Evolutionary conservation across 2,113 vertebrate species (phyloP), one percentile per base, ranked within the genome.

Genomic region (Oostethus manadensis): DNA sequence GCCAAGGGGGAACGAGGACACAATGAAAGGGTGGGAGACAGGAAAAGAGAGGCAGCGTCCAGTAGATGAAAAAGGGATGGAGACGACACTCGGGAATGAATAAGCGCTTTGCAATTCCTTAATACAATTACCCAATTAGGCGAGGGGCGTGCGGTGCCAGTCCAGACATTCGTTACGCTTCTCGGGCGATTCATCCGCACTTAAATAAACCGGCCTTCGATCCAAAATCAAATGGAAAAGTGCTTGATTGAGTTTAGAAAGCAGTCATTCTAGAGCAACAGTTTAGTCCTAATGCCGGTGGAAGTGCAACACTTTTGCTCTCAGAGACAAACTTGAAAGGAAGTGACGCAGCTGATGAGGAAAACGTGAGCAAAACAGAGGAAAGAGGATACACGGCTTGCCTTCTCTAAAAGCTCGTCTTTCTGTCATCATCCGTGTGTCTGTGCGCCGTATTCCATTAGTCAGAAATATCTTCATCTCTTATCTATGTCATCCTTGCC

Each of bases 241-340:
- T 57, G 54, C 79, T 81, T 87, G 73, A 84, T 77, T 85, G 73
- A 81, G 78, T 85, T 85, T 87, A 78, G 71, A 72, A 58, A 64
- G 68, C 62, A 68, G 60, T 66, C 33, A 40, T 71, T 80, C 63
- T 63, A 45, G 29, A 71, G 70, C 65, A 83, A 69, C 73, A 63
- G 48, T 62, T 61, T 40, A 60, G 63, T 80, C 79, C 76, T 68
- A 60, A 17, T 57, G 68, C 35, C 62, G 53, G 74, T 58, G 58
- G 56, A 48, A 17, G 58, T 56, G 54, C 56, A 63, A 60, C 68
- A 23, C 65, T 47, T 84, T 76, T 58, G 54, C 62, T 64, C 56
- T 62, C 63, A 64, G 74, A 81, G 66, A 63, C 71, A 58, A 67
- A 66, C 74, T 51, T 4, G 47, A 47, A 33, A 33, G n/a, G n/a